Conservation (phyloP, 2,797 vertebrate genomes). For the Pterois miles region DNA sequence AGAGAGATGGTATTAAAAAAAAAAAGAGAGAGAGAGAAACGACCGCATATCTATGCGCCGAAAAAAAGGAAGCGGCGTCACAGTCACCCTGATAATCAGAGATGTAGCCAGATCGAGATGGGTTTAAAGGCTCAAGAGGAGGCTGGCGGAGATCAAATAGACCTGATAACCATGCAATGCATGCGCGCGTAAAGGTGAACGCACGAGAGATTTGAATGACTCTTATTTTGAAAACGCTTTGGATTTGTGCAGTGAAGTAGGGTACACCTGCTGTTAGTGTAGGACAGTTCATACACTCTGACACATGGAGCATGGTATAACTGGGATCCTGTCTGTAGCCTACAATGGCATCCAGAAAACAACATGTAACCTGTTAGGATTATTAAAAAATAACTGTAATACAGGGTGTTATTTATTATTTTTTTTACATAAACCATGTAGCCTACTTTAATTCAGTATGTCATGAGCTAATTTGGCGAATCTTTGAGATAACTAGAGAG, state of each 20-base stretch:
- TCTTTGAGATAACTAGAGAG: not conserved
- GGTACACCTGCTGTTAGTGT: not conserved
- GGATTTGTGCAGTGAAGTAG: conserved; percentile 25
- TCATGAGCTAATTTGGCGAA: not conserved
- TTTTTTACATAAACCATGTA: not conserved
- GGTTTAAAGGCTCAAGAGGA: not conserved
- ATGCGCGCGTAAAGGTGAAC: not conserved
- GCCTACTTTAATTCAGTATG: not conserved
- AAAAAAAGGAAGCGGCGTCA: conserved; percentile 73
- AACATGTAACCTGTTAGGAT: not conserved
- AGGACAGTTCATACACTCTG: not conserved
- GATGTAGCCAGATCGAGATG: not conserved
- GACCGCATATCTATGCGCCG: conserved; percentile 58
- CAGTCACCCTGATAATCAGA: conserved; percentile 23
- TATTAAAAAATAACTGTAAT: not conserved
- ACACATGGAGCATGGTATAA: not conserved
- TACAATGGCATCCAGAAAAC: not conserved
- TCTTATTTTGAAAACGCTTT: conserved; percentile 49
- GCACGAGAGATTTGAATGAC: not conserved
- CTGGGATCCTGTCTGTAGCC: not conserved
- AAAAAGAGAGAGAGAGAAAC: not conserved
- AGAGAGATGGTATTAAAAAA: conserved; percentile 32
- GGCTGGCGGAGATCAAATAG: not conserved
- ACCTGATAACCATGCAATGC: not conserved
- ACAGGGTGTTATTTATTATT: too few species aligned